A percentile compares a stretch with the other conserved stretches of the same genome.
phyloP scores from a whole-genome alignment of 2,888 invertebrate genomes.

The Xestia sexstrigata region DNA sequence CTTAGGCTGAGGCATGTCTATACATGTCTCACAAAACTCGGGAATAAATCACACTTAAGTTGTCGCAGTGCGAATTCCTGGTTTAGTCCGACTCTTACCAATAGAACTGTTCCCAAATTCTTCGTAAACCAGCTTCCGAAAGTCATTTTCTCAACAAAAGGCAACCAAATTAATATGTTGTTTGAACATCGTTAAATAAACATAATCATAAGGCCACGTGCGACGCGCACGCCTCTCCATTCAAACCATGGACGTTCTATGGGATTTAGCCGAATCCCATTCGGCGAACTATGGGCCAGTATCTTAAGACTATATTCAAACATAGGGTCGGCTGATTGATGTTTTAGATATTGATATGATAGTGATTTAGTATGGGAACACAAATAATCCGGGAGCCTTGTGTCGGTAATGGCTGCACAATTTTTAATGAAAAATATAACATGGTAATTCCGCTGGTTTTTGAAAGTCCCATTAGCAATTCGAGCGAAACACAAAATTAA shows the following conservation, averaged over 20 bases:
- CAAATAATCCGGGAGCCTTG: constrained; percentile 69
- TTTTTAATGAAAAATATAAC: not conserved
- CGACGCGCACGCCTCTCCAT: constrained; percentile 81
- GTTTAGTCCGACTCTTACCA: constrained; percentile 4
- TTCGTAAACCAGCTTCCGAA: constrained; percentile 77
- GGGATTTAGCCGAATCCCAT: constrained; percentile 88
- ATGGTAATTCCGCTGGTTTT: not conserved
- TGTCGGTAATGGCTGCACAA: not conserved
- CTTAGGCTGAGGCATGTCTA: no score
- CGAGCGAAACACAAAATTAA: constrained; percentile 17
- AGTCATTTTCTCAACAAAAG: constrained; percentile 87
- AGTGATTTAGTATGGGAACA: constrained; percentile 73
- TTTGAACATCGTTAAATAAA: constrained; percentile 90
- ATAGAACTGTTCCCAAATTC: constrained; percentile 45
- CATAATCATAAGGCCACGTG: constrained; percentile 88
- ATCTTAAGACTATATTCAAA: constrained; percentile 89
- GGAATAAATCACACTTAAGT: not conserved
- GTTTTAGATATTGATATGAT: constrained; percentile 87
- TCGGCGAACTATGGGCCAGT: constrained; percentile 80
- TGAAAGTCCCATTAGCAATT: constrained; percentile 7
- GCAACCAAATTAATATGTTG: constrained; percentile 89
- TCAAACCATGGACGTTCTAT: constrained; percentile 79
- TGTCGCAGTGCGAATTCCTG: not conserved
- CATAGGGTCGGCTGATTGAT: constrained; percentile 87
- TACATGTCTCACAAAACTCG: not conserved